These are phyloP conservation scores for Eptatretus atami DNA, from an alignment of 2,797 vertebrate genomes.

Conservation along the genomic window DNA sequence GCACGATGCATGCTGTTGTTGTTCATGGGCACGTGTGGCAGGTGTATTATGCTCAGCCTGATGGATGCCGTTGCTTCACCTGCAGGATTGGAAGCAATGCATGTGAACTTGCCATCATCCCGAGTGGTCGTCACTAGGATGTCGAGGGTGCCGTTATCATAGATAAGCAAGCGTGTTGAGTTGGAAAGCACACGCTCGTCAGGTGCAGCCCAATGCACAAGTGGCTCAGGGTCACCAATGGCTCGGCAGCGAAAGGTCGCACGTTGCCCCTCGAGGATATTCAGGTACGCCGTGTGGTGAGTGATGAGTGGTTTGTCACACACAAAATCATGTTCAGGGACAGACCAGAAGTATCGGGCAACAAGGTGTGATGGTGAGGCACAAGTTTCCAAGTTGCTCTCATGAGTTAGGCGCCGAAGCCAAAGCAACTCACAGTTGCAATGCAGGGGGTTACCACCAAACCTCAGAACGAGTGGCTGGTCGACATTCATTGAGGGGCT, in stretches of 20 bases:
- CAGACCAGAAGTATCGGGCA: slow-evolving; percentile 64
- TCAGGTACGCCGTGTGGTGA: slow-evolving; percentile 34
- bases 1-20: slow-evolving; percentile 17
- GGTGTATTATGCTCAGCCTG: slow-evolving; percentile 34
- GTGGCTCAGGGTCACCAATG: slow-evolving; percentile 54
- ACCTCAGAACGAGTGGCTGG: slow-evolving; percentile 36
- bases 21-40: slow-evolving; percentile 19
- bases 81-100: slow-evolving; percentile 60
- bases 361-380: slow-evolving; percentile 37
- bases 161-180: slow-evolving; percentile 37
- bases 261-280: slow-evolving; percentile 27
- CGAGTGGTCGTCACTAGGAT: slow-evolving; percentile 27
- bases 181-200: slow-evolving; percentile 53
- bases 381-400: slow-evolving; percentile 56
- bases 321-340: slow-evolving; percentile 51
- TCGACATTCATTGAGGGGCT: slow-evolving; percentile 21
- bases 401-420: slow-evolving; percentile 36
- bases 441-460: slow-evolving; percentile 50
- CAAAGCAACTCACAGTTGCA: slow-evolving; percentile 65
- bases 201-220: slow-evolving; percentile 49
- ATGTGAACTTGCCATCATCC: slow-evolving; percentile 48
- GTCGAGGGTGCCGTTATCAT: slow-evolving; percentile 50
- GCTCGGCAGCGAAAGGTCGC: slow-evolving; percentile 54
- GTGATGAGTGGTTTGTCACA: slow-evolving; percentile 60
- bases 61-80: slow-evolving; percentile 52